Percentiles rank a stretch among this genome's conserved stretches.
These are phyloP conservation scores for Mechanitis messenoides DNA, from an alignment of 2,888 invertebrate species.

Conservation along the genomic window DNA sequence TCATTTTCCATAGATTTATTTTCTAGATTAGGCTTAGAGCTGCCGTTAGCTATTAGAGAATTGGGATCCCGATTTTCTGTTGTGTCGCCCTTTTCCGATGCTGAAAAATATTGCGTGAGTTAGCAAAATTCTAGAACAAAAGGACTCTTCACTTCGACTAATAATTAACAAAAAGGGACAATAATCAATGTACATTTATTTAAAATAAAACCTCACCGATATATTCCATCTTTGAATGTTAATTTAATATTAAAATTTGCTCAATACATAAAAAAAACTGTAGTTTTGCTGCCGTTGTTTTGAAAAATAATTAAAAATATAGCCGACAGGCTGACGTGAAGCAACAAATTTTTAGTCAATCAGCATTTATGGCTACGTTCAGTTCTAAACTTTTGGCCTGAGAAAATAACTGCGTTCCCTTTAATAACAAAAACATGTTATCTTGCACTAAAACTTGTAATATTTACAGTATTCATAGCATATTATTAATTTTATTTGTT, in stretches of 20 bases:
- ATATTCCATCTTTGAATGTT: constrained; percentile 58
- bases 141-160: constrained; percentile 44
- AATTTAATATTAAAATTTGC: constrained; percentile 29
- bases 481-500: too few relatives aligned
- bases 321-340: constrained; percentile 68
- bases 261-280: constrained; percentile 25
- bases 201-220: constrained; percentile 46
- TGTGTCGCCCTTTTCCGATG: constrained; percentile 74
- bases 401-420: neutral
- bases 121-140: constrained; percentile 72
- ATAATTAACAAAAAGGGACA: constrained; percentile 43
- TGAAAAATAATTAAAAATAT: constrained; percentile 67
- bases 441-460: too few relatives aligned
- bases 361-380: constrained; percentile 27
- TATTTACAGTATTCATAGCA: too few relatives aligned
- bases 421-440: too few relatives aligned
- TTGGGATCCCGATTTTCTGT: constrained; percentile 77
- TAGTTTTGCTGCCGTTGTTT: constrained; percentile 51
- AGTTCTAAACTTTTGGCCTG: constrained; percentile 9
- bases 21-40: constrained; percentile 49
- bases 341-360: constrained; percentile 60
- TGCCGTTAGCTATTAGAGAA: constrained; percentile 61
- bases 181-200: constrained; percentile 27
- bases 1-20: constrained; percentile 59
- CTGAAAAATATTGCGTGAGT: constrained; percentile 68